These are phyloP conservation scores for Lucilia sericata DNA, from an alignment of 1,140 invertebrate genomes.

Conservation along the genomic window DNA sequence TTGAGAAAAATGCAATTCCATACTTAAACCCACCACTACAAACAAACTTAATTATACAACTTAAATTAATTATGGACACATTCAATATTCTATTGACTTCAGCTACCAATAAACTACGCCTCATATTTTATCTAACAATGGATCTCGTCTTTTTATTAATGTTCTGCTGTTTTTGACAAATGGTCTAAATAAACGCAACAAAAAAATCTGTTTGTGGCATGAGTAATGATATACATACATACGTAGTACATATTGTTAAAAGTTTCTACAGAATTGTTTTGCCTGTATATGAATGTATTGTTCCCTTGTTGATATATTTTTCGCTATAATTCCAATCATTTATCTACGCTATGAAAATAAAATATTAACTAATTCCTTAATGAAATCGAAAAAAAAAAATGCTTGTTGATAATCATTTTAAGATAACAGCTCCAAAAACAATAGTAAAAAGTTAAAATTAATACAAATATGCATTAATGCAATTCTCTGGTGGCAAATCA, in stretches of 20 bases:
- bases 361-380: neutral
- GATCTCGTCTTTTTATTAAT: neutral
- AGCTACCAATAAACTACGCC: neutral
- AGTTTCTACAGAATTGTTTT: neutral
- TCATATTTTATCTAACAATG: neutral
- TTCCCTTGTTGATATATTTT: neutral
- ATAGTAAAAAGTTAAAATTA: neutral
- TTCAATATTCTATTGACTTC: neutral
- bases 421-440: neutral
- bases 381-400: neutral
- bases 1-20: no score
- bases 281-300: neutral
- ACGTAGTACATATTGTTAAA: neutral
- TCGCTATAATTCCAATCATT: neutral
- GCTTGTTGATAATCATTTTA: neutral
- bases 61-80: constrained; percentile 8
- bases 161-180: neutral
- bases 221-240: neutral
- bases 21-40: neutral
- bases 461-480: neutral
- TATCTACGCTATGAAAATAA: neutral
- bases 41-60: neutral
- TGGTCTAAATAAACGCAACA: neutral
- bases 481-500: neutral
- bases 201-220: neutral